phyloP scores from a whole-genome alignment of 1,140 invertebrate species.

The Drosophila miranda region DNA sequence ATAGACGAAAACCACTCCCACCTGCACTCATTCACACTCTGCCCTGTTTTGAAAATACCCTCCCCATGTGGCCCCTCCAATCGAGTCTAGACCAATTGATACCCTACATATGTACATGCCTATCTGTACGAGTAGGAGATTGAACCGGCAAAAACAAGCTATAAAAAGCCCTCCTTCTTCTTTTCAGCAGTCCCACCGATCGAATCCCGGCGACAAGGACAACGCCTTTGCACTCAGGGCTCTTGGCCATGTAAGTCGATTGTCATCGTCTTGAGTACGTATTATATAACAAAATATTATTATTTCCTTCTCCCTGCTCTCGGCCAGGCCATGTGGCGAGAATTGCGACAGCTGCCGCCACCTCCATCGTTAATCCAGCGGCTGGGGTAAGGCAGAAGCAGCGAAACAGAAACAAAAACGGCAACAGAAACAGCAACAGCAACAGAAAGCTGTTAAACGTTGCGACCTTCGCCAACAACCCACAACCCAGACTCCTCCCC shows the following conservation, averaged over 20 bases:
- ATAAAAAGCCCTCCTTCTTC: slow-evolving; percentile 4
- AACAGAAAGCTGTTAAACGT: slow-evolving; percentile 51
- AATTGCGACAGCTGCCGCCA: slow-evolving; percentile 47
- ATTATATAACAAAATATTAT: slow-evolving; percentile 43
- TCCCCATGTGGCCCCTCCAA: too few relatives aligned
- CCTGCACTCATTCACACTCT: not conserved
- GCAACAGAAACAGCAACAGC: slow-evolving; percentile 5
- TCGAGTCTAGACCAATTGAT: not conserved
- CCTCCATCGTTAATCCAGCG: slow-evolving; percentile 1
- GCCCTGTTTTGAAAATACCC: too few relatives aligned
- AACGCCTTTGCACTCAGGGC: slow-evolving; percentile 25
- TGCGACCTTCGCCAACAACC: slow-evolving; percentile 50
- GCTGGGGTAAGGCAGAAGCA: too few relatives aligned
- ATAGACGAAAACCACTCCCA: not conserved
- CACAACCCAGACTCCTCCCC: not conserved
- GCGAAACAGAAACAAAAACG: slow-evolving; percentile 19
- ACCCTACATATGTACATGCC: not conserved
- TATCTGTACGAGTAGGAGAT: not conserved
- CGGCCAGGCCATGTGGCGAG: slow-evolving; percentile 52
- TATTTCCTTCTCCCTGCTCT: slow-evolving; percentile 23
- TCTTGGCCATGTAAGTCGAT: slow-evolving; percentile 47
- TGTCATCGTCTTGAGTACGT: slow-evolving; percentile 27
- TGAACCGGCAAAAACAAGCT: too few relatives aligned
- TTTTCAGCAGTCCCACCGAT: slow-evolving; percentile 40
- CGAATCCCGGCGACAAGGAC: slow-evolving; percentile 18